Evolutionary conservation across 2,888 invertebrate genomes (phyloP).

Genomic region (Galerucella pusilla): DNA sequence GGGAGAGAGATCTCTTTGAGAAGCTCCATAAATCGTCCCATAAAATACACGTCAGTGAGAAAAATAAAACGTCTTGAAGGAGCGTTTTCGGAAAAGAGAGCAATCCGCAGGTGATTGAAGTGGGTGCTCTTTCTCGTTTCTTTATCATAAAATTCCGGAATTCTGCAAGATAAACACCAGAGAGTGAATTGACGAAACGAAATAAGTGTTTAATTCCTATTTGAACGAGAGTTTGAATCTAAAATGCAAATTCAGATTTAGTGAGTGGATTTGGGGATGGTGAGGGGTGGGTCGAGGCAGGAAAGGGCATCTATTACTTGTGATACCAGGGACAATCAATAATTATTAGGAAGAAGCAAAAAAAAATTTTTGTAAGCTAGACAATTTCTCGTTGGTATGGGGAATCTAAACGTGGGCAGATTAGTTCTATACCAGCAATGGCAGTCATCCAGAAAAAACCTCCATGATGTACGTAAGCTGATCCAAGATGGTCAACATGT

Average conservation of each 20-base stretch:
- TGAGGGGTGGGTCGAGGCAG: constrained; percentile 36
- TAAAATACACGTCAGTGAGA: constrained; percentile 23
- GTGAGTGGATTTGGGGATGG: constrained; percentile 45
- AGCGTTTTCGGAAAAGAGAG: constrained; percentile 32
- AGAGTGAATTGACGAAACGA: constrained; percentile 58
- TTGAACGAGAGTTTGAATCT: constrained; percentile 61
- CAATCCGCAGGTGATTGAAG: constrained; percentile 59
- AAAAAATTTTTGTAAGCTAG: too few relatives aligned
- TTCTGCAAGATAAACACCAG: constrained; percentile 58
- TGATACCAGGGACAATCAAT: constrained; percentile 9
- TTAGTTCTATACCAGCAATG: too few relatives aligned
- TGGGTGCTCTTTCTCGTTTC: constrained; percentile 37
- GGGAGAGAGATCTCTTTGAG: not conserved
- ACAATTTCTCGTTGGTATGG: too few relatives aligned
- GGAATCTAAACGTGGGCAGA: too few relatives aligned
- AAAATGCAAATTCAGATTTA: constrained; percentile 65
- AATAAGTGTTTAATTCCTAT: constrained; percentile 65
- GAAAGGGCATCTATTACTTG: constrained; percentile 39
- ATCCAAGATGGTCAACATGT: too few relatives aligned
- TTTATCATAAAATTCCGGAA: constrained; percentile 55
- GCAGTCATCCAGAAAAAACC: too few relatives aligned
- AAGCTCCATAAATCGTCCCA: constrained; percentile 23
- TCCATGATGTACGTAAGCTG: too few relatives aligned
- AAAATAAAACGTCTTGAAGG: constrained; percentile 27
- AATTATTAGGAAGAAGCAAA: not conserved